A percentile compares a stretch with the other conserved stretches of the same genome.
Conservation (phyloP, 1,140 invertebrate genomes). For the Cecropterus lyciades region DNA sequence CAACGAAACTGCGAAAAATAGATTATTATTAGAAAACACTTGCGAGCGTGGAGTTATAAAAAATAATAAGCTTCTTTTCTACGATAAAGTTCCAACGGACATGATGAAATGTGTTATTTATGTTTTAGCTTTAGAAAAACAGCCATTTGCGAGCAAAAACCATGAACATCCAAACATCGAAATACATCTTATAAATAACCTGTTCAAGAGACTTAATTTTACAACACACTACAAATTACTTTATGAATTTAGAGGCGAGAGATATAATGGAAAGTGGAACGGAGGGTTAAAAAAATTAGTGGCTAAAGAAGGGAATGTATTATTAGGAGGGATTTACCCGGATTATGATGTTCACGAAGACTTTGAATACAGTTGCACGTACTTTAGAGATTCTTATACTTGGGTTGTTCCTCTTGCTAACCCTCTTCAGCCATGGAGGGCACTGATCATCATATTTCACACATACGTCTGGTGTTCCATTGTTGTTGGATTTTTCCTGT, state of each 20-base stretch:
- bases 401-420: slow-evolving; percentile 81
- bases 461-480: slow-evolving; percentile 72
- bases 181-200: slow-evolving; percentile 49
- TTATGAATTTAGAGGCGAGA: slow-evolving; percentile 69
- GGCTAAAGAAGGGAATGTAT: slow-evolving; percentile 73
- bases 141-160: slow-evolving; percentile 65
- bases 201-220: slow-evolving; percentile 56
- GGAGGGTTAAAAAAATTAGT: slow-evolving; percentile 73
- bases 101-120: slow-evolving; percentile 63
- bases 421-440: slow-evolving; percentile 71
- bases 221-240: slow-evolving; percentile 51
- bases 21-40: slow-evolving; percentile 51
- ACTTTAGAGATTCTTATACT: slow-evolving; percentile 82
- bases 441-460: slow-evolving; percentile 78
- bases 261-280: slow-evolving; percentile 67
- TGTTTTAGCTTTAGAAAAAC: slow-evolving; percentile 60
- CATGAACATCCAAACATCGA: slow-evolving; percentile 61
- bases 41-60: slow-evolving; percentile 58
- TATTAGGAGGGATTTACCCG: slow-evolving; percentile 84
- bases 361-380: slow-evolving; percentile 81
- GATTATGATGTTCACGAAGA: slow-evolving; percentile 83
- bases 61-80: slow-evolving; percentile 47
- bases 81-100: slow-evolving; percentile 57
- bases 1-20: slow-evolving; percentile 60
- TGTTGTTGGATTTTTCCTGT: slow-evolving; percentile 65